phyloP scores from a whole-genome alignment of 2,797 vertebrate species.

The Tenualosa thibaudeaui region DNA sequence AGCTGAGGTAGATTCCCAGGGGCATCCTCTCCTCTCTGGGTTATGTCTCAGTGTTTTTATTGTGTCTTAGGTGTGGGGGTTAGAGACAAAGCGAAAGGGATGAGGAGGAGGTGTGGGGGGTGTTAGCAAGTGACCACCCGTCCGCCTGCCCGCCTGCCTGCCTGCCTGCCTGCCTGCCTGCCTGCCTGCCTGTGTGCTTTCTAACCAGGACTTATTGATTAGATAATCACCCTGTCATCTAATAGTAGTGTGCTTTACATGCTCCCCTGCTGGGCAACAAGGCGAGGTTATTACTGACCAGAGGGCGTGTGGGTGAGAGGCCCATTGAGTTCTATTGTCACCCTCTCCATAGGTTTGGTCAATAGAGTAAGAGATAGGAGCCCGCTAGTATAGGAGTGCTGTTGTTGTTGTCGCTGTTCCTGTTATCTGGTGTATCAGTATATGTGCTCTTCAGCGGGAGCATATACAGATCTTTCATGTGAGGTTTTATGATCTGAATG shows the following conservation, averaged over 20 bases:
- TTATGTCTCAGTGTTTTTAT: neutral
- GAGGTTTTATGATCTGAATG: neutral
- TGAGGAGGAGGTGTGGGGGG: neutral
- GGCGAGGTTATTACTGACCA: slow-evolving; percentile 39
- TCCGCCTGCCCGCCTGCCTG: too few species aligned
- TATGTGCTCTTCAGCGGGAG: neutral
- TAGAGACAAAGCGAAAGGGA: neutral
- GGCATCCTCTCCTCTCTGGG: neutral
- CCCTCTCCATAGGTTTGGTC: neutral
- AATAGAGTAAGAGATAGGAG: neutral
- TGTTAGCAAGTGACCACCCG: slow-evolving; percentile 16
- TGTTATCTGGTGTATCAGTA: neutral
- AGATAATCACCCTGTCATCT: slow-evolving; percentile 76
- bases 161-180: neutral
- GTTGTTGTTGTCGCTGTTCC: neutral
- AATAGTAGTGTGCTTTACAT: slow-evolving; percentile 69
- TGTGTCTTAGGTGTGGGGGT: neutral
- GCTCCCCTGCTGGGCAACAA: slow-evolving; percentile 66
- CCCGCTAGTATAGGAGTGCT: neutral
- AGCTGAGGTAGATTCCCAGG: neutral
- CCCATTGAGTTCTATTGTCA: neutral
- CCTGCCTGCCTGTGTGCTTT: slow-evolving; percentile 21
- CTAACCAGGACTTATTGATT: slow-evolving; percentile 72
- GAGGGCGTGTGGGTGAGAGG: neutral
- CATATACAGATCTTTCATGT: neutral